Percentiles rank a stretch among this genome's conserved stretches.
phyloP scores from a whole-genome alignment of 2,797 vertebrate species.

The Sphenodon punctatus region DNA sequence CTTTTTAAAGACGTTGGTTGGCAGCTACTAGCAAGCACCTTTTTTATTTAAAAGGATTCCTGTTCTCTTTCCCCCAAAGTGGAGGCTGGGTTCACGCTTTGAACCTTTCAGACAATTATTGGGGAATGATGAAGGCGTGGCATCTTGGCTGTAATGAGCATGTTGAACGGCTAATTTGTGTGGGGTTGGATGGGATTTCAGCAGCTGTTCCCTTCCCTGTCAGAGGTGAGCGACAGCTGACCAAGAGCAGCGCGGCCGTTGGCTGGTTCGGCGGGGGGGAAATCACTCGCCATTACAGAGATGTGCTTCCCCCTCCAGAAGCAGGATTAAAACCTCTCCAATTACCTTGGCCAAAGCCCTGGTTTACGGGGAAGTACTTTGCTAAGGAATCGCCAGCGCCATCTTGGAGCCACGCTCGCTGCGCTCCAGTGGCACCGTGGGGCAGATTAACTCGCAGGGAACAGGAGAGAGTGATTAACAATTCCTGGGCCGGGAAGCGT shows the following conservation, averaged over 20 bases:
- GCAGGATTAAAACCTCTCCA: slow-evolving; percentile 46
- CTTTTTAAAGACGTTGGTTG: slow-evolving; percentile 51
- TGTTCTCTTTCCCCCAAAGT: slow-evolving; percentile 51
- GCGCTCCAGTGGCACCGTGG: accelerated
- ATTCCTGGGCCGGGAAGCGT: not conserved
- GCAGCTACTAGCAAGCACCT: slow-evolving; percentile 62
- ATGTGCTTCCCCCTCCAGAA: not conserved
- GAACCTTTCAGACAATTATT: slow-evolving; percentile 59
- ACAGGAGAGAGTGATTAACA: slow-evolving; percentile 16
- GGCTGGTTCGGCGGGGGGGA: not conserved
- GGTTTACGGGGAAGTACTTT: not conserved
- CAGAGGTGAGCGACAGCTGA: slow-evolving; percentile 36
- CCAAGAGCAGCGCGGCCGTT: not conserved
- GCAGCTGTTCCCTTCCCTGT: slow-evolving; percentile 30
- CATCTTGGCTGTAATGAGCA: slow-evolving; percentile 43
- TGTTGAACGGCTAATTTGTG: slow-evolving; percentile 44
- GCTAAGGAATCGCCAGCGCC: not conserved
- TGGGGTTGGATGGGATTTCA: slow-evolving; percentile 31
- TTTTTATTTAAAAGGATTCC: slow-evolving; percentile 63
- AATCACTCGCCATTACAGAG: not conserved
- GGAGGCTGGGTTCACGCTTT: slow-evolving; percentile 24
- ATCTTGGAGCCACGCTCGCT: not conserved
- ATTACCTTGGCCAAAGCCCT: slow-evolving; percentile 15
- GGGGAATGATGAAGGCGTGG: slow-evolving; percentile 56
- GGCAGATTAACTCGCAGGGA: not conserved